Percentiles rank a stretch among this genome's conserved stretches.
Evolutionary conservation across 2,113 vertebrate genomes (phyloP).

Genomic region (Cephalopholis sonnerati): DNA sequence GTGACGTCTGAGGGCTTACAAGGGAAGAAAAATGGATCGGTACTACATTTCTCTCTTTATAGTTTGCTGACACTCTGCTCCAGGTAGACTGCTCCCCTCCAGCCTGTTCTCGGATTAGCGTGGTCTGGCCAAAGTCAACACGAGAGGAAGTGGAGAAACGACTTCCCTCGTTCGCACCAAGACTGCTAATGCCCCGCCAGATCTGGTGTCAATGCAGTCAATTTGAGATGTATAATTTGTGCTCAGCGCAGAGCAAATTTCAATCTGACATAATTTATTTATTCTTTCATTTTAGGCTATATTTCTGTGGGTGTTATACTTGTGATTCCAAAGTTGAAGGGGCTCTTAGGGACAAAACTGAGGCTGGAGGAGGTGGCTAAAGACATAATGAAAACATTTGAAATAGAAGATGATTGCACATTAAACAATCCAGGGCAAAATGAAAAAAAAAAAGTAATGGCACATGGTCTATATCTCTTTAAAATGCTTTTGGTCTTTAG

Average conservation of each 20-base stretch:
- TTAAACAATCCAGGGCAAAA: not conserved
- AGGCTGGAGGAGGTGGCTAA: not conserved
- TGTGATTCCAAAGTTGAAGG: not conserved
- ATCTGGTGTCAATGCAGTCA: conserved; percentile 62
- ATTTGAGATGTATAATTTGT: conserved; percentile 52
- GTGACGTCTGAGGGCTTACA: conserved; percentile 7
- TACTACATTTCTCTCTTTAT: conserved; percentile 23
- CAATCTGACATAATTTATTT: conserved; percentile 8
- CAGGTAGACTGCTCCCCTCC: conserved; percentile 75
- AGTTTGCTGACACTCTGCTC: conserved; percentile 51
- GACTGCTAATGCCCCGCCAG: conserved; percentile 66
- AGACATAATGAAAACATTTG: conserved; percentile 5
- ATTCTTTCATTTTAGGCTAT: not conserved
- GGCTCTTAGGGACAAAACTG: not conserved
- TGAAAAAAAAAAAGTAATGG: not conserved
- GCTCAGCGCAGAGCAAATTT: conserved; percentile 8
- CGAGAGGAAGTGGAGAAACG: conserved; percentile 62
- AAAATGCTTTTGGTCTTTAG: not conserved
- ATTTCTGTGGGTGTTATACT: not conserved
- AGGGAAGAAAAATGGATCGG: conserved; percentile 28
- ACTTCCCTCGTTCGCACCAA: conserved; percentile 72
- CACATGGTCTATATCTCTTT: not conserved
- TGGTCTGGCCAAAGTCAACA: conserved; percentile 80
- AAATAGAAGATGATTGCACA: not conserved
- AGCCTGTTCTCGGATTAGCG: conserved; percentile 65